Evolutionary conservation across 2,888 invertebrate species (phyloP).

Genomic region (Dinocampus coccinellae): DNA sequence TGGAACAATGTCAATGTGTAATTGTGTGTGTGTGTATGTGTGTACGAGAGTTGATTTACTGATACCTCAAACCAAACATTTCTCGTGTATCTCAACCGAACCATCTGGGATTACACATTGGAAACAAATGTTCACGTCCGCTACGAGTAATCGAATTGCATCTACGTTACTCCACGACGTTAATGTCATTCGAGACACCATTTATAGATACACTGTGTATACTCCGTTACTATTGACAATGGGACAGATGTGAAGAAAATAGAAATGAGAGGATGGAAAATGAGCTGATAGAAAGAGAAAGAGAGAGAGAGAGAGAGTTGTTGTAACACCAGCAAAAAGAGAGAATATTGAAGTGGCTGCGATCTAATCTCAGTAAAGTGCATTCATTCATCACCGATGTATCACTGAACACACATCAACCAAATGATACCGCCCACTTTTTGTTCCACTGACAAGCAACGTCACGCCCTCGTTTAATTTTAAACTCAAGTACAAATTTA

Average conservation of each 20-base stretch:
- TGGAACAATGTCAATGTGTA: neutral
- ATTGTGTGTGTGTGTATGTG: too few species aligned
- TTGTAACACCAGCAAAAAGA: too few species aligned
- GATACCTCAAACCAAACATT: constrained; percentile 14
- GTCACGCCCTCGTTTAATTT: neutral
- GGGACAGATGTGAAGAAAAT: neutral
- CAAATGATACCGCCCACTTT: neutral
- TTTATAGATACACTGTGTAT: constrained; percentile 35
- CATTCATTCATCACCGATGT: constrained; percentile 28
- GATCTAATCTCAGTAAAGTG: constrained; percentile 51
- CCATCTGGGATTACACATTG: constrained; percentile 34
- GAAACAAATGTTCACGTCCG: constrained; percentile 39
- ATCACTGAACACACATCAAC: neutral
- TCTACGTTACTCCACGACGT: constrained; percentile 31
- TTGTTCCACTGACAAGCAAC: neutral
- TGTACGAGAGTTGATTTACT: constrained; percentile 28
- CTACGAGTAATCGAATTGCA: constrained; percentile 43
- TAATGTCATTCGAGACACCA: constrained; percentile 39
- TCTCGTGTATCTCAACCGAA: constrained; percentile 19
- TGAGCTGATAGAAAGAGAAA: neutral
- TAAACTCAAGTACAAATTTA: neutral
- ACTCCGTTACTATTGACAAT: constrained; percentile 20
- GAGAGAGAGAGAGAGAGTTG: neutral
- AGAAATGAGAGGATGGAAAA: constrained; percentile 1
- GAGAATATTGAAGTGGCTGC: neutral